These are phyloP conservation scores for Erebia epiphron DNA, from an alignment of 2,888 invertebrate species.

Conservation along the genomic window DNA sequence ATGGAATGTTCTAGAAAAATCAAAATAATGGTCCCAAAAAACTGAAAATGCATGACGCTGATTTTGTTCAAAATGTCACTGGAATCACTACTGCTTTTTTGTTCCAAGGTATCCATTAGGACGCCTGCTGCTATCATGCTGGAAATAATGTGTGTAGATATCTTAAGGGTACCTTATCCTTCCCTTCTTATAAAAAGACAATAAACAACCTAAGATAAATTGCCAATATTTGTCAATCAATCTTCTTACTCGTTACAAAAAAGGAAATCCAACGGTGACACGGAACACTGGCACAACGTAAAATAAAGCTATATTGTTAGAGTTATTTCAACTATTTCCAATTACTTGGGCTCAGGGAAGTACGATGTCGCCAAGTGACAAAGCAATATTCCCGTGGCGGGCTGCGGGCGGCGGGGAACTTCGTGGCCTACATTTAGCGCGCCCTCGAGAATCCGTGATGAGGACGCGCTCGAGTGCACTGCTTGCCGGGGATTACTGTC, in stretches of 20 bases:
- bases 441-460: constrained; percentile 78
- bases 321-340: constrained; percentile 82
- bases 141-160: too few species aligned
- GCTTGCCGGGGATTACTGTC: constrained; percentile 68
- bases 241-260: constrained; percentile 12
- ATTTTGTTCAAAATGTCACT: too few species aligned
- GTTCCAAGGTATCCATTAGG: too few species aligned
- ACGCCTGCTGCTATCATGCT: too few species aligned
- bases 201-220: not conserved
- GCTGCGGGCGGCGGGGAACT: constrained; percentile 55
- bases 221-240: constrained; percentile 17
- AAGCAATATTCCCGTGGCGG: constrained; percentile 76
- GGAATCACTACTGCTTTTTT: too few species aligned
- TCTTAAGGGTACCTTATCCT: too few species aligned
- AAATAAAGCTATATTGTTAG: constrained; percentile 57
- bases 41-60: too few species aligned
- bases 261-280: constrained; percentile 10
- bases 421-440: constrained; percentile 80
- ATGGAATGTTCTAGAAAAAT: too few species aligned
- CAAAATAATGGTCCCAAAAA: too few species aligned
- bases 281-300: constrained; percentile 23
- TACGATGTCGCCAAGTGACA: constrained; percentile 80
- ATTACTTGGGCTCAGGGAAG: constrained; percentile 80
- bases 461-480: constrained; percentile 69
- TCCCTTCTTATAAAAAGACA: not conserved